Base-by-base conservation (phyloP, 2,113 vertebrate species). In the Oophaga pumilio region DNA sequence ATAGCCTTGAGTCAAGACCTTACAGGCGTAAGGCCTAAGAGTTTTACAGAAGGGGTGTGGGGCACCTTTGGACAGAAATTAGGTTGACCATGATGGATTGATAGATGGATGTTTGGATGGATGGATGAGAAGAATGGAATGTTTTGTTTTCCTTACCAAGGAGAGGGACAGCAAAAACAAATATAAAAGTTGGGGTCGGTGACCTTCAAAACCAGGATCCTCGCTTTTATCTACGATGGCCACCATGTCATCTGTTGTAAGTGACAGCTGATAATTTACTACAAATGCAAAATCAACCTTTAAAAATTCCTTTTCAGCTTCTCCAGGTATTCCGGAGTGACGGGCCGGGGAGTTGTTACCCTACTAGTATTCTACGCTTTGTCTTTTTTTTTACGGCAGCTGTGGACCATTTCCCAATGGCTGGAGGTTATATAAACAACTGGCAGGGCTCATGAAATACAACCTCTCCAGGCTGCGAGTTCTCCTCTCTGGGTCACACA, bases 361-460 rank as follows among this genome's bases (percentile, higher is more conserved):
- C 71, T 52, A 86, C 76, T 86, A 86, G 79, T 86, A 89, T 85
- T 90, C 56, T 62, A 76, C 20, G 8, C 79, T 87, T 87, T 90
- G 82, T 77, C 89, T 89, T 89, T 73, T 33, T 86, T 84, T 73
- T 43, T 43, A 43, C 71, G n/a, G 66, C 89, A 89, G 90, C 89
- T 93, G 6, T 91, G 87, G 83, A 82, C 33, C 88, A 92, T 93
- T 83, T 83, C 87, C 89, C 89, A 88, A 1, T 92, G 92, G 89
- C 91, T 92, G 93, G 90, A 93, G 91, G 92, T 94, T 92, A 92
- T 56, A 85, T 83, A 93, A 92, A 93, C 89, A 93, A 74, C 90
- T 89, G 91, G 90, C 0, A 88, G 90, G 89, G 91, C 93, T 92
- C 89, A 79, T 90, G 90, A 95, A 94, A 94, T 0, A 8, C 49